phyloP scores from a whole-genome alignment of 2,888 invertebrate genomes.

The Epistrophe eligans region DNA sequence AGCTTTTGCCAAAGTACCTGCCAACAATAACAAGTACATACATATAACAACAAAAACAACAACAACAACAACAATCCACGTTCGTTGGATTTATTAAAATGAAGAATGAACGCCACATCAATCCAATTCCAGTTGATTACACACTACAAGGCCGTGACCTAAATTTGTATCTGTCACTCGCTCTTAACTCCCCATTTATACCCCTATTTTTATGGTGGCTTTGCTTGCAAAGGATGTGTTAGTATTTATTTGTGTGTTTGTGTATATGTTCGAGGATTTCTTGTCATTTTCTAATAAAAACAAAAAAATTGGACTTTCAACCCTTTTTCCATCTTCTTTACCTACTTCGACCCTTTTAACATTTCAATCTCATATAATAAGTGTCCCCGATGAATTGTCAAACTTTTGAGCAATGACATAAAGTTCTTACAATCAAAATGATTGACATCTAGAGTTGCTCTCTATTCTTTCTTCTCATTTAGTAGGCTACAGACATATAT shows the following conservation, averaged over 20 bases:
- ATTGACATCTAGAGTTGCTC: conserved; percentile 55
- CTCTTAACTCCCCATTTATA: conserved; percentile 24
- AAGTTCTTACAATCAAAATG: conserved; percentile 58
- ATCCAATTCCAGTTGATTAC: conserved; percentile 70
- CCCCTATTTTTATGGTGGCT: not conserved
- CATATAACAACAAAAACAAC: not conserved
- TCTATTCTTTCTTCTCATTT: not conserved
- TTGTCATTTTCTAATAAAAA: conserved; percentile 2
- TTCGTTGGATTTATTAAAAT: conserved; percentile 51
- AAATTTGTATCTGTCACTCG: conserved; percentile 65
- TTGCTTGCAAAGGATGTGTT: not conserved
- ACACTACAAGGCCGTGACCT: conserved; percentile 68
- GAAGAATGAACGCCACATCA: conserved; percentile 61
- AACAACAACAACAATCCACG: not conserved
- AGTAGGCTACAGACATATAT: not conserved
- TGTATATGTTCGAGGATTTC: not conserved
- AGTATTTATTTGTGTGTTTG: not conserved
- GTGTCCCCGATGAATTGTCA: conserved; percentile 65
- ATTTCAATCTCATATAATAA: conserved; percentile 43
- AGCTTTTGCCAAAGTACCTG: conserved; percentile 28
- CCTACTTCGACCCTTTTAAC: conserved; percentile 26
- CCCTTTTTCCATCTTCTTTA: not conserved
- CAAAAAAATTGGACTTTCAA: conserved; percentile 25
- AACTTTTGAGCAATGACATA: conserved; percentile 61
- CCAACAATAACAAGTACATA: not conserved